Conservation (phyloP, 2,113 vertebrate species). For the Oryzias celebensis region DNA sequence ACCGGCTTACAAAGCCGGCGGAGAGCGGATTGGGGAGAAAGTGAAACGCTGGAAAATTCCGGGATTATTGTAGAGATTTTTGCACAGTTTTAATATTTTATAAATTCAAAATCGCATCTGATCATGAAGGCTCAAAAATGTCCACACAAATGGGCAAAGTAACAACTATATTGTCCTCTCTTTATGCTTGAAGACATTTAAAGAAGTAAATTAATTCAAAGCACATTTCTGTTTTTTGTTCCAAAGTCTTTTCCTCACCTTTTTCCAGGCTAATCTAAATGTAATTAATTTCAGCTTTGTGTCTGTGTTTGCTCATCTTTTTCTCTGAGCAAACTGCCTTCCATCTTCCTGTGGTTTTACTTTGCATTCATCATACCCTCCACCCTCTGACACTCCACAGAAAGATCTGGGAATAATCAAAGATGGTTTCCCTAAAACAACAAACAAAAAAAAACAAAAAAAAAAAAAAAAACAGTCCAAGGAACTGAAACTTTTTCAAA, state of each 20-base stretch:
- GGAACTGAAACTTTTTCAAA: not conserved
- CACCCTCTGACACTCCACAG: conserved; percentile 2
- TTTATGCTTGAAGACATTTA: no score
- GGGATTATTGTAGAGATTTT: not conserved
- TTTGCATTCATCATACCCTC: conserved; percentile 6
- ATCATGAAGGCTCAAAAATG: not conserved
- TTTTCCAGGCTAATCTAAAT: no score
- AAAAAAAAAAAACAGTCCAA: conserved; percentile 4
- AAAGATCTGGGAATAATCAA: conserved; percentile 34
- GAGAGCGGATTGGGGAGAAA: conserved; percentile 2
- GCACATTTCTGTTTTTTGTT: no score
- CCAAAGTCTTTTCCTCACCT: no score
- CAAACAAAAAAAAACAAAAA: conserved; percentile 27
- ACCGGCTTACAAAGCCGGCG: conserved; percentile 22
- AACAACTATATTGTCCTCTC: no score
- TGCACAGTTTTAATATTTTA: conserved; percentile 1
- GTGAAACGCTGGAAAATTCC: not conserved
- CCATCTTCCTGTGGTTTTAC: conserved; percentile 13
- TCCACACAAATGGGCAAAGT: not conserved
- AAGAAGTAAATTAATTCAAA: no score
- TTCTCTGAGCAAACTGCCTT: not conserved
- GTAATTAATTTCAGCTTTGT: no score
- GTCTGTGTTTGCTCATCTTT: not conserved
- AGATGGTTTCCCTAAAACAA: not conserved
- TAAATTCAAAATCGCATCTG: not conserved